Evolutionary conservation across 2,888 invertebrate genomes (phyloP).

Genomic region (Eristalis arbustorum): DNA sequence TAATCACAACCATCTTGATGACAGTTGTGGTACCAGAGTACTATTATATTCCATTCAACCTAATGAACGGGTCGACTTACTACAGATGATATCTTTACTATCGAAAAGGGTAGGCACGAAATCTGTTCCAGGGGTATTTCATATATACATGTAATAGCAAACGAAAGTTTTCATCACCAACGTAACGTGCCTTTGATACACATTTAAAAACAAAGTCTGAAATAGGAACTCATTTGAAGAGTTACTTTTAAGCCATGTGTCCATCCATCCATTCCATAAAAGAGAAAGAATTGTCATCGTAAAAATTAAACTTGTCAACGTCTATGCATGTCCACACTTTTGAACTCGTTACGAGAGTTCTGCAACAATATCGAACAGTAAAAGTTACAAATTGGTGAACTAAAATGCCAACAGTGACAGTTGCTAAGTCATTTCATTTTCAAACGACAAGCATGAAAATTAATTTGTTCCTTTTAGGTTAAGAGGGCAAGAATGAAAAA

Average conservation of each 20-base stretch:
- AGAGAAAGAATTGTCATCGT: background rate
- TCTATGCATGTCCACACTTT: background rate
- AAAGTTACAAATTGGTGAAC: background rate
- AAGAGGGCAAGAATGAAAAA: background rate
- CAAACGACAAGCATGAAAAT: background rate
- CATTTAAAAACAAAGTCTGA: too few species aligned
- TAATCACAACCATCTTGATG: background rate
- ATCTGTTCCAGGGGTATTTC: background rate
- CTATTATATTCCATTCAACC: background rate
- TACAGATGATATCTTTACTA: background rate
- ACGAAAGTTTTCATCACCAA: too few species aligned
- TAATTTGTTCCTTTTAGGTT: background rate
- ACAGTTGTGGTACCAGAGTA: background rate
- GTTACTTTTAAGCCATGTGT: too few species aligned
- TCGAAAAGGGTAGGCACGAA: background rate
- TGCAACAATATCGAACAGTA: background rate
- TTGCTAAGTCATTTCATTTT: background rate
- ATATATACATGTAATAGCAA: background rate
- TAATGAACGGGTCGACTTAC: background rate
- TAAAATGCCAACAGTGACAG: background rate
- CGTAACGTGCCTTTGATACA: too few species aligned
- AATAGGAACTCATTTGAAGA: too few species aligned
- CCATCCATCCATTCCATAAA: too few species aligned
- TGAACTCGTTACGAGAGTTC: background rate
- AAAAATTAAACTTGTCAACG: background rate